phyloP scores from a whole-genome alignment of 23 tunicate species.

The Trididemnum clinides region DNA sequence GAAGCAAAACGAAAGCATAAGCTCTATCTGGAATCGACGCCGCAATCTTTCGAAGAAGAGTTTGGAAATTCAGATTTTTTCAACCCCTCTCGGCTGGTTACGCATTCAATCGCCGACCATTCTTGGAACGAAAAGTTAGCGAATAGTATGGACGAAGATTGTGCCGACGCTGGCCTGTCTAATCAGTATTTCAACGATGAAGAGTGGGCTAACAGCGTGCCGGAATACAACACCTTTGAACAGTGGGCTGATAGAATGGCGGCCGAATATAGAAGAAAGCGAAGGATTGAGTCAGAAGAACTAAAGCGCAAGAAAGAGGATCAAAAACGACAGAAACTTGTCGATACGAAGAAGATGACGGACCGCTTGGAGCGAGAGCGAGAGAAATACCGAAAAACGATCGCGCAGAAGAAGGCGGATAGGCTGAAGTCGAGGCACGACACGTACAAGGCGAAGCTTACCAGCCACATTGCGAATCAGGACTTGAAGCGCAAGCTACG shows the following conservation, averaged over 20 bases:
- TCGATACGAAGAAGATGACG: slow-evolving; percentile 45
- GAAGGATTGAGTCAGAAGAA: slow-evolving; percentile 10
- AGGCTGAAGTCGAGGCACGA: slow-evolving; percentile 55
- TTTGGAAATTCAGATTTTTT: not conserved
- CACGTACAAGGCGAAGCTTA: slow-evolving; percentile 55
- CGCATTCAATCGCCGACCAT: not conserved
- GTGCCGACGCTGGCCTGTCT: slow-evolving; percentile 44
- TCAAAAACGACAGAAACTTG: slow-evolving; percentile 39
- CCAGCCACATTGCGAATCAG: slow-evolving; percentile 2
- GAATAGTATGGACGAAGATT: slow-evolving; percentile 56
- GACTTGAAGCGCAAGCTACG: slow-evolving; percentile 41
- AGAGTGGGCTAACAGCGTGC: slow-evolving; percentile 36
- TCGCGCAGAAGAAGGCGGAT: slow-evolving; percentile 52
- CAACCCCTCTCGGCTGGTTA: not conserved
- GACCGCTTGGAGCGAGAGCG: slow-evolving; percentile 69
- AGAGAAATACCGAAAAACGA: slow-evolving; percentile 59
- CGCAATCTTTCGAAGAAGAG: slow-evolving; percentile 27
- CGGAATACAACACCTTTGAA: slow-evolving; percentile 74
- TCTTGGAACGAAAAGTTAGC: slow-evolving; percentile 62
- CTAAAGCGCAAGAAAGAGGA: slow-evolving; percentile 34
- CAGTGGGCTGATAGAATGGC: slow-evolving; percentile 96
- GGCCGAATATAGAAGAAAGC: slow-evolving; percentile 70
- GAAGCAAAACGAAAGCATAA: slow-evolving; percentile 50
- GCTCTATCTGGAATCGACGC: not conserved
- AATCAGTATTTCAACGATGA: not conserved